A percentile compares a stretch with the other conserved stretches of the same genome.
phyloP scores from a whole-genome alignment of 1,140 invertebrate species.

The Carcinoscorpius rotundicauda region DNA sequence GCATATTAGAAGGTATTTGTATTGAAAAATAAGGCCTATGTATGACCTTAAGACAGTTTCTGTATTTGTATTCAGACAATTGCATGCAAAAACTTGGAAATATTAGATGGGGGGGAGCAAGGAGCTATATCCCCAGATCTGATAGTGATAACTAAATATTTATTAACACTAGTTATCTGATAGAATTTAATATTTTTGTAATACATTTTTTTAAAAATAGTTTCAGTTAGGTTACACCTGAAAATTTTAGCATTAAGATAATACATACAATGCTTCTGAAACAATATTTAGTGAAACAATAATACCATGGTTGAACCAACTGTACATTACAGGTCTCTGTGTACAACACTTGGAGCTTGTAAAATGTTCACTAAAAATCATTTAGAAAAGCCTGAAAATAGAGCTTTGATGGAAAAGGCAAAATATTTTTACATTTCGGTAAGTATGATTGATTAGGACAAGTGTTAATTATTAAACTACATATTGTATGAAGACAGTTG shows the following conservation, averaged over 20 bases:
- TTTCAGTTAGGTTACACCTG: neutral
- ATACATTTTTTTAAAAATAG: neutral
- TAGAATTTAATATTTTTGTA: neutral
- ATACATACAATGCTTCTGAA: neutral
- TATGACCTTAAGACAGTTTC: too few relatives aligned
- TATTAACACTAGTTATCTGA: too few relatives aligned
- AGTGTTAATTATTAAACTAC: too few relatives aligned
- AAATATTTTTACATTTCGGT: constrained; percentile 82
- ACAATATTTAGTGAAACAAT: neutral
- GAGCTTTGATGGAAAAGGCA: constrained; percentile 60
- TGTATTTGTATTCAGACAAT: too few relatives aligned
- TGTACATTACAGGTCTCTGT: constrained; percentile 59
- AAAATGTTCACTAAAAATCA: constrained; percentile 83
- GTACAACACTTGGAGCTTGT: constrained; percentile 88
- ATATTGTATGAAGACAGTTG: too few relatives aligned
- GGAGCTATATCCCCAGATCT: too few relatives aligned
- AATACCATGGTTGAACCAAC: neutral
- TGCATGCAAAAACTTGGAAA: too few relatives aligned
- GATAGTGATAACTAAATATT: too few relatives aligned
- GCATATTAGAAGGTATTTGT: too few relatives aligned
- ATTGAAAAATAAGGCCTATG: too few relatives aligned
- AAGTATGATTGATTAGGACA: constrained; percentile 31
- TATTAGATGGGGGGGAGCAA: too few relatives aligned
- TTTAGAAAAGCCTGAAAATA: constrained; percentile 59
- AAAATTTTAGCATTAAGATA: neutral